Evolutionary conservation across 2,797 vertebrate species (phyloP).

Genomic region (Strix occidentalis): DNA sequence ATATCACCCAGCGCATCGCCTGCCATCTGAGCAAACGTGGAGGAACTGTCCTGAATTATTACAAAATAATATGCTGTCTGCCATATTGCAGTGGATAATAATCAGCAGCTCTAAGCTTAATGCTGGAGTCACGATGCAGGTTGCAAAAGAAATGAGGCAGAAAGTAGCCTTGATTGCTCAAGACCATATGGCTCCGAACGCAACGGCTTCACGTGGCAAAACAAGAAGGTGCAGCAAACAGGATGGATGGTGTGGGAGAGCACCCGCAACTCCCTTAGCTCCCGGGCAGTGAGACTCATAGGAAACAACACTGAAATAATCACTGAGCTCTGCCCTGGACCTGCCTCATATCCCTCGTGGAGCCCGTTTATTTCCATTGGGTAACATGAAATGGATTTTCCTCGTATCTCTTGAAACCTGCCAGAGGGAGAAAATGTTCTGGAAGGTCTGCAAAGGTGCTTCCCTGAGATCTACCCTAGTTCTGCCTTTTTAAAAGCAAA

Average conservation of each 20-base stretch:
- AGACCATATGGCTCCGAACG: not conserved
- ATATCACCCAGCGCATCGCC: not conserved
- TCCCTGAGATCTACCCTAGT: not conserved
- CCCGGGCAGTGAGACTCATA: accelerated
- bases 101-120: not conserved
- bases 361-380: not conserved
- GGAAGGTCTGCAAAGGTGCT: not conserved
- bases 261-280: not conserved
- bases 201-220: accelerated
- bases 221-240: not conserved
- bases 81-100: not conserved
- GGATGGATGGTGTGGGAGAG: not conserved
- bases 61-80: not conserved
- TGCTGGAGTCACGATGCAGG: not conserved
- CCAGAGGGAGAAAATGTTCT: not conserved
- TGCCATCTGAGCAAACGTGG: not conserved
- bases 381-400: not conserved
- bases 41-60: not conserved
- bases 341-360: accelerated
- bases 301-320: not conserved
- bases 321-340: not conserved
- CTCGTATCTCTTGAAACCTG: not conserved
- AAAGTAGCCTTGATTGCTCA: not conserved
- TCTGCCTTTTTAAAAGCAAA: not conserved
- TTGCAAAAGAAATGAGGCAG: not conserved